Base-by-base conservation (phyloP, 2,888 invertebrate genomes). In the Nysson spinosus region DNA sequence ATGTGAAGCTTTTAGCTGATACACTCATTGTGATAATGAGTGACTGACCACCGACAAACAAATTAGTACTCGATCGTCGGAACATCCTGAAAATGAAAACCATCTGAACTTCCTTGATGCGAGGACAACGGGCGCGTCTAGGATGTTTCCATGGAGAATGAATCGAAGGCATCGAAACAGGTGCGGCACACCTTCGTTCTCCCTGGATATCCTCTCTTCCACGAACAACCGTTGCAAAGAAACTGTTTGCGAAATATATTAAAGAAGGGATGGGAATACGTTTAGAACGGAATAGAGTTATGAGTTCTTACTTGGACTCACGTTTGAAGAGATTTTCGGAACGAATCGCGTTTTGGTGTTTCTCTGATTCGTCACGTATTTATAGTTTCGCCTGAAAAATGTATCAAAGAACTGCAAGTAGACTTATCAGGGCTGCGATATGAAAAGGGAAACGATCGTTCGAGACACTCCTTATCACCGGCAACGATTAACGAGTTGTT, bases 141-240 rank as follows among this genome's bases (percentile, higher is more conserved):
- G 55, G 55, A 68, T 61, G 60, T 55, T 56, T 46, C 51, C 16
- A 30, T 32, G 62, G 54, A 55, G 46, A 34, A 42, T 7, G 51
- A 54, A 51, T 67, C 60, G 47, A 35, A 35, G 52, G 50, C 52
- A 64, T 69, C 40, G 62, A 46, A 62, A 72, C 72, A 72, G 72
- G 69, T 72, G 72, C 61, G 64, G 47, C 52, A 17, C 4, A n/a
- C 14, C 16, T 43, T 14, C 34, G 12, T 1, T 7, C 9, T 17
- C 11, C n/a, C 16, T 16, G 49, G n/a, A 49, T 32, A 32, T 26
- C 32, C 19, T 40, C 28, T 22, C 19, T 46, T 49, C 32, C 43
- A 14, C 43, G 46, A 42, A 63, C 22, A 35, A 20, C 14, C 12
- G 47, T 24, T 24, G 49, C 47, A 17, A 35, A 49, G 37, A 43